Base-by-base conservation (phyloP, 2,888 invertebrate genomes). In the Eilema depressum region DNA sequence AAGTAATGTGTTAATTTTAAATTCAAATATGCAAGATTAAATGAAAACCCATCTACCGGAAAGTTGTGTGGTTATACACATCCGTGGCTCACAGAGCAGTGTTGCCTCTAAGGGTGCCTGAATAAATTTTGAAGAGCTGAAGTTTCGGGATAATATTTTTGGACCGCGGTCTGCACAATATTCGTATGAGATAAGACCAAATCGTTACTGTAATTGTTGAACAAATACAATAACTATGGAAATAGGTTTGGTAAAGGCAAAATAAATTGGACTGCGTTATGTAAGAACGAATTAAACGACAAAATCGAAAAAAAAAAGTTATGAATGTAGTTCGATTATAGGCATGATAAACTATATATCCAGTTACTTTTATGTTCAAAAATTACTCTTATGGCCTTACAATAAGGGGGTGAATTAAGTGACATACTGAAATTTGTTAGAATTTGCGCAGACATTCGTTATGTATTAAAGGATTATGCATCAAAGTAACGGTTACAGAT, bases 61-160 rank as follows among this genome's bases (percentile, higher is more conserved):
- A 59, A 59, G 57, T 59, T 59, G 53, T 53, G 53, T 63, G 28
- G 33, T n/a, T 33, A 28, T 14, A 28, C 7, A 64, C 53, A 33
- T 30, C 23, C 37, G 66, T 59, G 37, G 66, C 26, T 66, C 26
- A n/a, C 62, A 26, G 12, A n/a, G 11, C 30, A 26, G 60, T 77
- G 71, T 75, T 72, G 75, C 76, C 72, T 68, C 74, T 64, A 70
- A 71, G 74, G 76, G 70, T 74, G 66, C 63, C 70, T 74, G 79
- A 78, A 81, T 81, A 76, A 81, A 81, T 79, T 81, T 73, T 33
- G 37, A 61, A 11, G 68, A 66, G 69, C 60, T 69, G 69, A 81
- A 80, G 71, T 81, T 80, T 81, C 66, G 70, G 74, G 73, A 76
- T 74, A 81, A 80, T 71, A 74, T 76, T 81, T 80, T 79, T 28